Percentiles rank a stretch among this genome's conserved stretches.
These are phyloP conservation scores for Xerus inauris DNA, from an alignment of 2,113 vertebrate species.

Conservation along the genomic window DNA sequence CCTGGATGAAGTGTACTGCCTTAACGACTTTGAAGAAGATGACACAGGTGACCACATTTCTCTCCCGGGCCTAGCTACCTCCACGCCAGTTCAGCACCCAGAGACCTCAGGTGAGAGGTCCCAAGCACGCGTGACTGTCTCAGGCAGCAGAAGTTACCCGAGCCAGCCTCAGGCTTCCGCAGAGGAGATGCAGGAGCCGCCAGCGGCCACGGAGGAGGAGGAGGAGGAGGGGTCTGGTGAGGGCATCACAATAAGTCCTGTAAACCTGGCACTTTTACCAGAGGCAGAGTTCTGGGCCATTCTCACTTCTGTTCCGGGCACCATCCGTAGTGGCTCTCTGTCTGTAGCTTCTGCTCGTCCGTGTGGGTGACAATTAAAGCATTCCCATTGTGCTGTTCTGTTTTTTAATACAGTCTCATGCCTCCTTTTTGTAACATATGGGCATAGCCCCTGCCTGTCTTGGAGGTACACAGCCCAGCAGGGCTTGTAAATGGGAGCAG, in stretches of 20 bases:
- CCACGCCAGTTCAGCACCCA: constrained; percentile 87
- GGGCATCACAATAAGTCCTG: constrained; percentile 92
- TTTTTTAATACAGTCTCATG: constrained; percentile 22
- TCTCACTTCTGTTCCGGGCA: constrained; percentile 87
- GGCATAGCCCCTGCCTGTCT: background rate
- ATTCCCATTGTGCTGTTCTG: constrained; percentile 56
- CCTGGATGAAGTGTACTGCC: constrained; percentile 94
- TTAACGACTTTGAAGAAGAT: constrained; percentile 98
- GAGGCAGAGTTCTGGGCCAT: constrained; percentile 88
- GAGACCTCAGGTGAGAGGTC: constrained; percentile 92
- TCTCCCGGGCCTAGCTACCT: constrained; percentile 91
- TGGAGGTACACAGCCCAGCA: constrained; percentile 64
- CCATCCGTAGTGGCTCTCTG: constrained; percentile 84
- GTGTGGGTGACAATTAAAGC: constrained; percentile 70
- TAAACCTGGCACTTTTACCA: constrained; percentile 85
- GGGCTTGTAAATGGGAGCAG: constrained; percentile 78
- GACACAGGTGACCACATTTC: constrained; percentile 92
- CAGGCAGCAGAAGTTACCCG: constrained; percentile 88
- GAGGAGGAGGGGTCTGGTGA: constrained; percentile 95
- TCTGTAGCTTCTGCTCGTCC: constrained; percentile 85
- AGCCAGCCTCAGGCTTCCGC: constrained; percentile 90
- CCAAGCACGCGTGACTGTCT: constrained; percentile 89
- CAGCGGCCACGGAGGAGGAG: constrained; percentile 75
- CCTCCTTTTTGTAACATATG: constrained; percentile 59
- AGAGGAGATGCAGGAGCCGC: constrained; percentile 91